Percentiles rank a stretch among this genome's conserved stretches.
These are phyloP conservation scores for Thymelicus acteon DNA, from an alignment of 2,888 invertebrate genomes.

Conservation along the genomic window DNA sequence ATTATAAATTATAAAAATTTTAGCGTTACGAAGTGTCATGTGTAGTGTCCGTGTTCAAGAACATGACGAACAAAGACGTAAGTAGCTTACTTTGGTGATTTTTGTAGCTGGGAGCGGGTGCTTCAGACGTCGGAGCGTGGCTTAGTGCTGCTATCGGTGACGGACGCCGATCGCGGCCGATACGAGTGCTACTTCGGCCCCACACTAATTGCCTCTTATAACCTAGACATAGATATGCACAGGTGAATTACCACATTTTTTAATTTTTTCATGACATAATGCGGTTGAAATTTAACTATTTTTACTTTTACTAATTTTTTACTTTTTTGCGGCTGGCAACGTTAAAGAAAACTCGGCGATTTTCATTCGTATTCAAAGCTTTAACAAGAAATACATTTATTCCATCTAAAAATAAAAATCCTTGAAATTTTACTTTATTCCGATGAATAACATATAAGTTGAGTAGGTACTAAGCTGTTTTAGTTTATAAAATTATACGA, in stretches of 20 bases:
- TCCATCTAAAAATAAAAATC: no score
- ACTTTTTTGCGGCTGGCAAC: not conserved
- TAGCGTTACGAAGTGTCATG: no score
- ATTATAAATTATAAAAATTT: no score
- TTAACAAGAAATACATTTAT: no score
- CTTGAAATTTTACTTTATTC: no score
- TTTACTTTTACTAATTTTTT: constrained; percentile 10
- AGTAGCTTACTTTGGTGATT: constrained; percentile 16
- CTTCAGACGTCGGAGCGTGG: constrained; percentile 86
- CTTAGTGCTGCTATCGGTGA: constrained; percentile 84
- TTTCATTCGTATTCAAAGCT: no score
- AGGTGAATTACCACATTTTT: constrained; percentile 57
- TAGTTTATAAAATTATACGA: constrained; percentile 4
- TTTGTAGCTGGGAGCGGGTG: constrained; percentile 82
- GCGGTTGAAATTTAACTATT: not conserved
- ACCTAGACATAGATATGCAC: constrained; percentile 85
- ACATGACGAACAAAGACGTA: constrained; percentile 21
- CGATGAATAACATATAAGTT: no score
- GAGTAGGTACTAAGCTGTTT: no score
- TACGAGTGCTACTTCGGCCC: constrained; percentile 86
- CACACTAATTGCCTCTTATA: constrained; percentile 83
- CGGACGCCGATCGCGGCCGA: constrained; percentile 84
- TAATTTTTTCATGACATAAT: constrained; percentile 12
- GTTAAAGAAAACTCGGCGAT: no score
- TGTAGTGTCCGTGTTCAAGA: not conserved